A percentile compares a stretch with the other conserved stretches of the same genome.
Evolutionary conservation across 2,888 invertebrate genomes (phyloP).

Genomic region (Platycheirus albimanus): DNA sequence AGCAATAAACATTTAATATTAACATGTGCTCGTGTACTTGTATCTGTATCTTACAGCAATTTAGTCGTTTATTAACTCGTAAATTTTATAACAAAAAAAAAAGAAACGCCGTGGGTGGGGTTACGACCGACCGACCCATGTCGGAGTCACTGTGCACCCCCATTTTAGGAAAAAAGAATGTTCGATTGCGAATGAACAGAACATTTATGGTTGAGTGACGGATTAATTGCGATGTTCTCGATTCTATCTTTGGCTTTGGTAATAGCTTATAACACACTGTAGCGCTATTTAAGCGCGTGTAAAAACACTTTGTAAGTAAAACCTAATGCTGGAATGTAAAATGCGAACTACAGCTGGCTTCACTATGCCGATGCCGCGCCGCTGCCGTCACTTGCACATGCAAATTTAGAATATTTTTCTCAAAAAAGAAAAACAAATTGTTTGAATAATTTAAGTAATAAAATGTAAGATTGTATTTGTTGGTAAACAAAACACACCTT

Average conservation of each 20-base stretch:
- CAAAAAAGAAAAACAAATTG: constrained; percentile 35
- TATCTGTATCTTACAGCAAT: not conserved
- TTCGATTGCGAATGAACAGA: constrained; percentile 72
- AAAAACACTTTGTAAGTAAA: constrained; percentile 31
- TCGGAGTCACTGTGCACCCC: constrained; percentile 61
- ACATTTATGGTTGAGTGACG: constrained; percentile 74
- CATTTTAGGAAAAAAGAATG: constrained; percentile 71
- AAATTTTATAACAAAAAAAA: constrained; percentile 45
- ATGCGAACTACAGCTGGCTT: constrained; percentile 35
- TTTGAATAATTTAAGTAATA: constrained; percentile 21
- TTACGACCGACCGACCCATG: too few species aligned
- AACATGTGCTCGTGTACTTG: constrained; percentile 15
- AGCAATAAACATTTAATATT: constrained; percentile 32
- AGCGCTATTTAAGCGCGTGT: constrained; percentile 19
- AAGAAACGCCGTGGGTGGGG: constrained; percentile 59
- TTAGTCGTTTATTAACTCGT: constrained; percentile 41
- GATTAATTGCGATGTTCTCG: constrained; percentile 72
- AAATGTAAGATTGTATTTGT: constrained; percentile 10
- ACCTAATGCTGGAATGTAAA: constrained; percentile 21
- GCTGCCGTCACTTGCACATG: constrained; percentile 8
- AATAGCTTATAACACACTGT: too few species aligned
- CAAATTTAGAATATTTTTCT: constrained; percentile 22
- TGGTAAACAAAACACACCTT: constrained; percentile 10
- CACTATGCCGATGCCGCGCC: too few species aligned
- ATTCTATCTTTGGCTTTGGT: constrained; percentile 14